A percentile compares a stretch with the other conserved stretches of the same genome.
Evolutionary conservation across 2,113 vertebrate genomes (phyloP).

Genomic region (Grantiella picta): DNA sequence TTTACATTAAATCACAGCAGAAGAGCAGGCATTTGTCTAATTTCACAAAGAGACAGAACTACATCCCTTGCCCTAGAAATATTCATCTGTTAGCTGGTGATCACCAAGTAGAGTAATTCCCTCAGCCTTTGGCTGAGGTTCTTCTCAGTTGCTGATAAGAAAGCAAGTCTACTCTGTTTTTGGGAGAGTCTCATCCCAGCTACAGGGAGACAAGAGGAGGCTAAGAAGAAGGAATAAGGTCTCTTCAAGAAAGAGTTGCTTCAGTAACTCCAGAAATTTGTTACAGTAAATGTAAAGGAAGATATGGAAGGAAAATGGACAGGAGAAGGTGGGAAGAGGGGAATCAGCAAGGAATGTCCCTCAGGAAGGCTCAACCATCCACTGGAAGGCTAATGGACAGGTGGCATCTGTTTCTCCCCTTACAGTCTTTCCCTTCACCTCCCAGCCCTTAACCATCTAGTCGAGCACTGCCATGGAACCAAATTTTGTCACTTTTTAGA

Average conservation of each 20-base stretch:
- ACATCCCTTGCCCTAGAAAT: background rate
- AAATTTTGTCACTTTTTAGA: background rate
- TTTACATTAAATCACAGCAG: background rate
- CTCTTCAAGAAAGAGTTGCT: background rate
- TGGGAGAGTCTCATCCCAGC: background rate
- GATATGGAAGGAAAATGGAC: background rate
- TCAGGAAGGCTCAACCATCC: background rate
- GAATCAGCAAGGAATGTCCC: background rate
- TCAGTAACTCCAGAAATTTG: background rate
- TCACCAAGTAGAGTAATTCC: background rate
- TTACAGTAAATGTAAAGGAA: background rate
- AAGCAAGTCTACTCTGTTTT: background rate
- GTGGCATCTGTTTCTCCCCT: background rate
- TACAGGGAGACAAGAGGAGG: background rate
- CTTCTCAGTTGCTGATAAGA: background rate
- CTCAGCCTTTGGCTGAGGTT: background rate
- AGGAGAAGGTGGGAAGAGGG: background rate
- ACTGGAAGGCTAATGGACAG: background rate
- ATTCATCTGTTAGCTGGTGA: background rate
- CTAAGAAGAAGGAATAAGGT: background rate
- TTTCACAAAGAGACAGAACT: background rate
- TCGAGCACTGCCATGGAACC: background rate
- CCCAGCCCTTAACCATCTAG: background rate
- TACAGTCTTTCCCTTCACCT: background rate
- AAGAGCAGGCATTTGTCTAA: background rate